Conservation (phyloP, 2,797 vertebrate species). For the Enteromius anoplus region DNA sequence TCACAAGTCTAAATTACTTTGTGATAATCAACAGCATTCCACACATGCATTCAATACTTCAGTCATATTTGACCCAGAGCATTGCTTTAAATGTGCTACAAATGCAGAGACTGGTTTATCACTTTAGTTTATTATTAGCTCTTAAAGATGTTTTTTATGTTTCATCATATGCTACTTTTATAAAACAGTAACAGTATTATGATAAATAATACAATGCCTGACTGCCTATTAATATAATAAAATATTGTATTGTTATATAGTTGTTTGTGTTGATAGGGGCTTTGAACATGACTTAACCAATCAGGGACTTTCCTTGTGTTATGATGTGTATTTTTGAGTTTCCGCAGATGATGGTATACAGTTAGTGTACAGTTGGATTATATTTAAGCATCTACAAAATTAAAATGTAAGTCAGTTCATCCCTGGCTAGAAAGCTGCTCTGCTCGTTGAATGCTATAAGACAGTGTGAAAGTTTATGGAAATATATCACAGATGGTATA, state of each 20-base stretch:
- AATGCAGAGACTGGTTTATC: neutral
- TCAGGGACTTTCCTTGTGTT: neutral
- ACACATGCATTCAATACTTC: neutral
- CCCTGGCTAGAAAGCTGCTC: neutral
- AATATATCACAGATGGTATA: conserved; percentile 19
- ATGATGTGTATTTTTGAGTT: neutral
- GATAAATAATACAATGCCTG: neutral
- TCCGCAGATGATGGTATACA: neutral
- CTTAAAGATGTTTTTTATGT: neutral
- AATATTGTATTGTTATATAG: neutral
- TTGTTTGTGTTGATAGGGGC: neutral
- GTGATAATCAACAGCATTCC: neutral
- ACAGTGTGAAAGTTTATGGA: conserved; percentile 7
- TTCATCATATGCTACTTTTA: neutral
- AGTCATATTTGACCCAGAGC: neutral
- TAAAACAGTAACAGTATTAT: neutral
- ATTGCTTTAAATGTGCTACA: conserved; percentile 1
- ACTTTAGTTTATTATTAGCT: neutral
- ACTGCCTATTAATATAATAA: neutral
- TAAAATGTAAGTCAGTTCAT: neutral
- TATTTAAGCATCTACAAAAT: conserved; percentile 23
- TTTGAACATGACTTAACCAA: neutral
- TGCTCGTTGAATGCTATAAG: neutral
- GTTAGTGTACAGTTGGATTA: neutral
- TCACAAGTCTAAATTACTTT: neutral